Conservation (phyloP, 1,140 invertebrate genomes). For the Drosophila nigrodunni region DNA sequence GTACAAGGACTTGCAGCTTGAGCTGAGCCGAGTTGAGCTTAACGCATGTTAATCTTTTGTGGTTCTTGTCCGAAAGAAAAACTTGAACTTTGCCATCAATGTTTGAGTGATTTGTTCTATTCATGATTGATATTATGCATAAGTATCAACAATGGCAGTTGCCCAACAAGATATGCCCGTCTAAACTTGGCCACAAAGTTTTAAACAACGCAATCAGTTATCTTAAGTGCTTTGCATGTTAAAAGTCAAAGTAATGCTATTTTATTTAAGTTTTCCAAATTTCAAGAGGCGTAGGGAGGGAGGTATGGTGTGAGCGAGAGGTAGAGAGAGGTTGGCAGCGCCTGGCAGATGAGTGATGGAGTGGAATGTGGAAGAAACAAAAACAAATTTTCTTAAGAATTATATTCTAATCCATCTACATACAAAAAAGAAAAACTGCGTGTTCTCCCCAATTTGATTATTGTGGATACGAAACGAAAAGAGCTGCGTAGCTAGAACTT, state of each 20-base stretch:
- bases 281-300: neutral
- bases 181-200: slow-evolving; percentile 9
- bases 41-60: slow-evolving; percentile 73
- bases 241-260: slow-evolving; percentile 15
- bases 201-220: slow-evolving; percentile 25
- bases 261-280: slow-evolving; percentile 2
- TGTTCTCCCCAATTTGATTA: too few relatives aligned
- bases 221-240: slow-evolving; percentile 19
- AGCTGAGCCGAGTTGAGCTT: slow-evolving; percentile 61
- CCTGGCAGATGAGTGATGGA: too few relatives aligned
- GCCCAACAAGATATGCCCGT: neutral
- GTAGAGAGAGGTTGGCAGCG: neutral
- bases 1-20: slow-evolving; percentile 48
- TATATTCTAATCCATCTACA: too few relatives aligned
- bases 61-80: slow-evolving; percentile 56
- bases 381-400: too few relatives aligned
- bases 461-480: too few relatives aligned
- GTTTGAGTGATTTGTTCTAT: slow-evolving; percentile 55
- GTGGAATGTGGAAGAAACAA: too few relatives aligned
- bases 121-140: slow-evolving; percentile 44
- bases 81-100: slow-evolving; percentile 70
- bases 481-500: too few relatives aligned
- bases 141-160: slow-evolving; percentile 12
- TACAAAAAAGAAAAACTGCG: too few relatives aligned
- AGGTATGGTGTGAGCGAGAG: neutral